Base-by-base conservation (phyloP, 2,797 vertebrate species). In the Sphaeramia orbicularis region DNA sequence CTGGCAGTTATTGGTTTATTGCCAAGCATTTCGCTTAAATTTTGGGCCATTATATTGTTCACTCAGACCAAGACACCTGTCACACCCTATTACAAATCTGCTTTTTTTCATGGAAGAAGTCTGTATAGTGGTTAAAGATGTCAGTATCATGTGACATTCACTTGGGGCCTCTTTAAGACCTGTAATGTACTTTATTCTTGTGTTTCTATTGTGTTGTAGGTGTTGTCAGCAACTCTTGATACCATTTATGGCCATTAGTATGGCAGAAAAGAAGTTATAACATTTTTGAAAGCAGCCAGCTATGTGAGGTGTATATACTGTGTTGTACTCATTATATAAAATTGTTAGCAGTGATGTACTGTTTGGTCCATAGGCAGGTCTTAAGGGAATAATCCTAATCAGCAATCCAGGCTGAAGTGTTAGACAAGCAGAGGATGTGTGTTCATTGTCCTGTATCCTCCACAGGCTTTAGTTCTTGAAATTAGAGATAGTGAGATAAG, bases 391-490 rank as follows among this genome's bases (percentile, higher is more conserved):
- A 44, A 14, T 44, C 12, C 38, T 56, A 47, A 11, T 45, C 27
- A 18, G 37, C 15, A 37, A 30, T 45, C 11, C 40, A 14, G 11
- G 32, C 47, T 58, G 30, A 60, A 55, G 27, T 30, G 38, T 45
- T 18, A 56, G 50, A 75, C 43, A 58, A 50, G 40, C 32, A 12
- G 10, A 51, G 54, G 16, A 10, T 51, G n/a, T 30, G 12, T 59
- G 13, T 69, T 57, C 5, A 37, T 70, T 43, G 32, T 50, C 19
- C 4, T 38, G 36, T 37, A 4, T 15, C 36, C 6, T 15, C 30
- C 47, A 21, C 27, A 16, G 5, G 4, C 6, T 15, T 78, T 53
- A 66, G 7, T 30, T 58, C 21, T 69, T 66, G 42, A 66, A 57
- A 68, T 24, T 14, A 10, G 21, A 75, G 40, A 53, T 50, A 5